A percentile compares a stretch with the other conserved stretches of the same genome.
Conservation (phyloP, 1,140 invertebrate species). For the Ridgeia piscesae region DNA sequence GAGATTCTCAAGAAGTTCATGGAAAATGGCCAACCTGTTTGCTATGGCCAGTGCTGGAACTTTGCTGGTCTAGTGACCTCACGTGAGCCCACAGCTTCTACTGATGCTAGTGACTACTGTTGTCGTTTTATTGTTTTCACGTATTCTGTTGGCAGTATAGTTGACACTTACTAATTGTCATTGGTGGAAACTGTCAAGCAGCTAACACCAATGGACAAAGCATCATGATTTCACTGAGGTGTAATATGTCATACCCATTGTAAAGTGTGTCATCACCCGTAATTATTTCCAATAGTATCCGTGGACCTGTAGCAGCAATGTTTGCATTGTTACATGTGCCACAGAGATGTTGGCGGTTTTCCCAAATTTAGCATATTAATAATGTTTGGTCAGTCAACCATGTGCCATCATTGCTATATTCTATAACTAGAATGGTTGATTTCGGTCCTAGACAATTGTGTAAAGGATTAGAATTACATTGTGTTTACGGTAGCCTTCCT, state of each 20-base stretch:
- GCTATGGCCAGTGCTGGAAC: conserved; percentile 94
- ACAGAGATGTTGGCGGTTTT: neutral
- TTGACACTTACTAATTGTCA: neutral
- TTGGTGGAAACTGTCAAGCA: neutral
- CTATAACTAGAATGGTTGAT: too few species aligned
- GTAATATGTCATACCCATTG: neutral
- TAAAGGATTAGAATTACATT: too few species aligned
- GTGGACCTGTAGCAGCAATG: too few species aligned
- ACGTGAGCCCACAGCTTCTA: conserved; percentile 58
- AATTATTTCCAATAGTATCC: too few species aligned
- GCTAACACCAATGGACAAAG: neutral
- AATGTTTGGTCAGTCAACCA: neutral
- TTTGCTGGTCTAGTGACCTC: conserved; percentile 87
- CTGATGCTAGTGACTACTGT: too few species aligned
- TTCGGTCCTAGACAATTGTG: too few species aligned
- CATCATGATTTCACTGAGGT: neutral
- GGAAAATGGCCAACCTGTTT: conserved; percentile 77
- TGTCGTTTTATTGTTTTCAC: too few species aligned
- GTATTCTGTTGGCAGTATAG: too few species aligned
- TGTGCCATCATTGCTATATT: too few species aligned
- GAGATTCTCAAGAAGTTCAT: conserved; percentile 84
- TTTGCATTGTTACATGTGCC: neutral
- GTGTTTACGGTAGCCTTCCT: too few species aligned
- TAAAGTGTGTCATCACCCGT: neutral
- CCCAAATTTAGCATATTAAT: neutral